Conservation (phyloP, 2,888 invertebrate genomes). For the Platycheirus rosarum region DNA sequence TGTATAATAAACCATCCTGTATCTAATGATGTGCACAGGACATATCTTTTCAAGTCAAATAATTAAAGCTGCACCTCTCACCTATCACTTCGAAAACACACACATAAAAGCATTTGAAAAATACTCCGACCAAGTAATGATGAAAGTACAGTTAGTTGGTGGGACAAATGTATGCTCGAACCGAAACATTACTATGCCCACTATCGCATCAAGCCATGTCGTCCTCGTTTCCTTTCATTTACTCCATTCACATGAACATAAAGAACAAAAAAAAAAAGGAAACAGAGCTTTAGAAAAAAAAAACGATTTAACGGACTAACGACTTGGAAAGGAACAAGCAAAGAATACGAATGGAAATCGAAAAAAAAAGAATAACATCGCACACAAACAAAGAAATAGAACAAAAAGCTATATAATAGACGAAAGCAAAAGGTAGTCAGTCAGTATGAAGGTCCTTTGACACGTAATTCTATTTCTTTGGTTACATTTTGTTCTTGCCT, state of each 20-base stretch:
- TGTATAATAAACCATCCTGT: conserved; percentile 3
- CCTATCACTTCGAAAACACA: conserved; percentile 25
- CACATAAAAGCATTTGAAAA: conserved; percentile 3
- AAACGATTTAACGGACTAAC: conserved; percentile 69
- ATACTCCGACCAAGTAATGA: conserved; percentile 48
- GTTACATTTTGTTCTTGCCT: conserved; percentile 35
- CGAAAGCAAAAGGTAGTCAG: conserved; percentile 37
- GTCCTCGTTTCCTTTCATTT: conserved; percentile 72
- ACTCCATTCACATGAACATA: conserved; percentile 66
- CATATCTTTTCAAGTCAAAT: conserved; percentile 64
- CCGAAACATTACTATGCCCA: conserved; percentile 34
- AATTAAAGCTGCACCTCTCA: conserved; percentile 63
- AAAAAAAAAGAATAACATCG: conserved; percentile 35
- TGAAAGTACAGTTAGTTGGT: conserved; percentile 25
- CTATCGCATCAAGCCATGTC: conserved; percentile 52
- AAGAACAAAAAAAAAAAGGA: conserved; percentile 30
- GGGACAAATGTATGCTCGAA: not conserved
- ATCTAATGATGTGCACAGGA: conserved; percentile 48
- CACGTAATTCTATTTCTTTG: conserved; percentile 69
- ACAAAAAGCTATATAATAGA: conserved; percentile 37
- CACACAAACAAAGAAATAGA: conserved; percentile 44
- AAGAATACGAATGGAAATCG: conserved; percentile 40
- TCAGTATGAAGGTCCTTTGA: conserved; percentile 67
- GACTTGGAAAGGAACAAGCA: conserved; percentile 70
- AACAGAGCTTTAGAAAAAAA: conserved; percentile 21